These are phyloP conservation scores for Cynocephalus volans DNA, from an alignment of 2,113 vertebrate species.

Conservation along the genomic window DNA sequence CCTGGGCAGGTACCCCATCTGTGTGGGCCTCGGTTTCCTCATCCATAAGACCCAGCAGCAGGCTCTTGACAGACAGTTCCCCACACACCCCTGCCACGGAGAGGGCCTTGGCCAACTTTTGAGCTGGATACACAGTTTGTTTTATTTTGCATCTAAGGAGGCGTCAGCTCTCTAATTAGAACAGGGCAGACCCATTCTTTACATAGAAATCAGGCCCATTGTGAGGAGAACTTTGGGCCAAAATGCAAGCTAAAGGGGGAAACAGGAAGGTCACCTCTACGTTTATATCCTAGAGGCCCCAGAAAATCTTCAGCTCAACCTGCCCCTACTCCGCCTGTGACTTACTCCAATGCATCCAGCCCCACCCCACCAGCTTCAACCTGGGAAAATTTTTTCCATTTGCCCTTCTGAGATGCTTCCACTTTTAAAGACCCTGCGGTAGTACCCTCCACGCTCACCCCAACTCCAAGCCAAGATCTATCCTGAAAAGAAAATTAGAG, in stretches of 20 bases:
- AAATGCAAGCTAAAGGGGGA: slow-evolving; percentile 3
- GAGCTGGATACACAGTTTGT: neutral
- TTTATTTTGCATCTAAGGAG: neutral
- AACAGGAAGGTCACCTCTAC: neutral
- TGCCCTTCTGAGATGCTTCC: neutral
- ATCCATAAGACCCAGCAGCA: neutral
- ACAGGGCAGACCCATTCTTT: neutral
- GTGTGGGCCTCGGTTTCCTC: neutral
- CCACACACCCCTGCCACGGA: neutral
- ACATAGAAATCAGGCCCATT: slow-evolving; percentile 28
- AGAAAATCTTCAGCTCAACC: neutral
- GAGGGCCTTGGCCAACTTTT: neutral
- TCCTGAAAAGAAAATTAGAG: neutral
- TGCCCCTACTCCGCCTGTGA: accelerated
- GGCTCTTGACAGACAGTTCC: neutral
- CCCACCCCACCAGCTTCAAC: neutral
- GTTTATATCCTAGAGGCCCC: neutral
- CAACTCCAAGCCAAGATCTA: neutral
- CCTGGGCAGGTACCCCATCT: neutral
- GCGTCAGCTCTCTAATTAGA: neutral
- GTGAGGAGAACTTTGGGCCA: neutral
- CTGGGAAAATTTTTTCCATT: neutral
- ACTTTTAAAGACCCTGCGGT: neutral
- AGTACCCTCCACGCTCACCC: neutral
- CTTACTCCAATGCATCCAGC: neutral